Base-by-base conservation (phyloP, 2,797 vertebrate species). In the Parambassis ranga region DNA sequence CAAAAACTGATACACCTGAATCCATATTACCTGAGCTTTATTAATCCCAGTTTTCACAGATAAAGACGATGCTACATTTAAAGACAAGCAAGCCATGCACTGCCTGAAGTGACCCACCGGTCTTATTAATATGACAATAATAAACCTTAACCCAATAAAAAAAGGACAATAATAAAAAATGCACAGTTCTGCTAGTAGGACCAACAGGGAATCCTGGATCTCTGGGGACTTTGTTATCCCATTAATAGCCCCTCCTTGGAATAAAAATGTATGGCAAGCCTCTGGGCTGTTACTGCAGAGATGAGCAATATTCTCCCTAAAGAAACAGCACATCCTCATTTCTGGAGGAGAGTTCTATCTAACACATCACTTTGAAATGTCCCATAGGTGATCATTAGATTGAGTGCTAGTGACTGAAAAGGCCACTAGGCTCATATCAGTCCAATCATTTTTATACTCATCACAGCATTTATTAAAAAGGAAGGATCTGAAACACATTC, bases 361-460 rank as follows among this genome's bases (percentile, higher is more conserved):
- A 24, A 35, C 16, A 28, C 22, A 24, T 42, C 26, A 24, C 49
- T 46, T 47, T 37, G 20, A 33, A 47, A 22, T 57, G 16, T 44
- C 33, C 13, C 27, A 61, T 3, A 20, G 27, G 19, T 41, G 51
- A 37, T 60, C 26, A 52, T 65, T 38, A 49, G 27, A 48, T 19
- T 48, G 28, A 60, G 20, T 35, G 51, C 35, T 47, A 41, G 24
- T 33, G 22, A 52, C 37, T 56, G 43, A 36, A 44, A 5, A 51
- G 38, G 3, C 31, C 13, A 10, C n/a, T 14, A 31, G 15, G n/a
- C n/a, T n/a, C 18, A 27, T 35, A 35, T 18, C 16, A 60, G 33
- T 56, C 7, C 31, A 3, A 41, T 32, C 1, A 10, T 27, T 19
- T 52, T 26, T 13, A 1, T 37, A 37, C 1, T 36, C 37, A 36